Evolutionary conservation across 2,888 invertebrate species (phyloP).

Genomic region (Charanyca ferruginea): DNA sequence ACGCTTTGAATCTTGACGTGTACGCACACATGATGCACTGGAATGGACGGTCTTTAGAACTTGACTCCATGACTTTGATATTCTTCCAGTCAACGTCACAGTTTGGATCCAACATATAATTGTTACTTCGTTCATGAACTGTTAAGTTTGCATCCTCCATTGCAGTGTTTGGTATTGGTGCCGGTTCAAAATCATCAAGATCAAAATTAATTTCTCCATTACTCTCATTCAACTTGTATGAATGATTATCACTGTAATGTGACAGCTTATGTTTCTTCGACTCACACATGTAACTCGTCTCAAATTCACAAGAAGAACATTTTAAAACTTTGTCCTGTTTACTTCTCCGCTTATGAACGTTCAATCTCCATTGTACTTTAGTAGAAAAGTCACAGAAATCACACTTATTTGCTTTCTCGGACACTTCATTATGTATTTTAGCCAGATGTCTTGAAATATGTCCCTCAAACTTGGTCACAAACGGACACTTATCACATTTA

Average conservation of each 20-base stretch:
- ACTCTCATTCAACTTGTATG: constrained; percentile 20
- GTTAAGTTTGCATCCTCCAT: constrained; percentile 33
- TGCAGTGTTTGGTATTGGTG: neutral
- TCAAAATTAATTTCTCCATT: neutral
- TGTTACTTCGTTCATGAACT: constrained; percentile 61
- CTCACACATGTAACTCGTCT: constrained; percentile 77
- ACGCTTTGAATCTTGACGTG: constrained; percentile 79
- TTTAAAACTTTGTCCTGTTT: constrained; percentile 67
- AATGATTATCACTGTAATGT: constrained; percentile 58
- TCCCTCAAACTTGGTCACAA: constrained; percentile 77
- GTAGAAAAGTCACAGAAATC: constrained; percentile 80
- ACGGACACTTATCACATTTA: constrained; percentile 80
- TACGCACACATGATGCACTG: constrained; percentile 78
- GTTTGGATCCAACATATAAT: constrained; percentile 74
- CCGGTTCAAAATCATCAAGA: neutral
- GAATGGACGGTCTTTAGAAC: constrained; percentile 74
- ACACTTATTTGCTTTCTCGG: constrained; percentile 76
- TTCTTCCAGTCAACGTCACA: constrained; percentile 76
- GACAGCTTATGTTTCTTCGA: constrained; percentile 75
- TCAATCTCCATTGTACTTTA: constrained; percentile 76
- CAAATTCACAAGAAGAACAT: constrained; percentile 75
- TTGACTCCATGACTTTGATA: constrained; percentile 76
- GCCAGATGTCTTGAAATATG: constrained; percentile 80
- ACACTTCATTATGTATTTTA: constrained; percentile 78
- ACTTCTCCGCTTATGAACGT: constrained; percentile 76